Conservation (phyloP, 2,888 invertebrate species). For the Allolobophora icterica region DNA sequence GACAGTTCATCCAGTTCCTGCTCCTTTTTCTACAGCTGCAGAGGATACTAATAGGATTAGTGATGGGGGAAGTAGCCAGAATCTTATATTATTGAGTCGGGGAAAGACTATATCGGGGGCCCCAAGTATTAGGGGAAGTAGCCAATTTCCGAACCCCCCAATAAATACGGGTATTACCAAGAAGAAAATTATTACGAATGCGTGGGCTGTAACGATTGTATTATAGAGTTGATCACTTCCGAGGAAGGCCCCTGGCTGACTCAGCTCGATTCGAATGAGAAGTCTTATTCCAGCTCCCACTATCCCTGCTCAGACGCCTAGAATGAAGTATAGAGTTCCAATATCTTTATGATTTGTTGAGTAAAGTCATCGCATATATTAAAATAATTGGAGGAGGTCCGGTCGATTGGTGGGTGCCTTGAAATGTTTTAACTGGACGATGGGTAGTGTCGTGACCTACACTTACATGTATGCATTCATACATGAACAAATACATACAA, state of each 20-base stretch:
- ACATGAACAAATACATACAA: too few species aligned
- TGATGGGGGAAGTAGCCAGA: conserved; percentile 78
- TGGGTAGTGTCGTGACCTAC: too few species aligned
- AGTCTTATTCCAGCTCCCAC: conserved; percentile 78
- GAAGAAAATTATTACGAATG: conserved; percentile 84
- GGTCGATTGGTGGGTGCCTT: too few species aligned
- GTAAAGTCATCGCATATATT: conserved; percentile 71
- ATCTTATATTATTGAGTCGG: conserved; percentile 84
- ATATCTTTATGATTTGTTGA: conserved; percentile 75
- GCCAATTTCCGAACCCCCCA: conserved; percentile 84
- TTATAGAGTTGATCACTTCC: conserved; percentile 81
- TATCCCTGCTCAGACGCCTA: conserved; percentile 73
- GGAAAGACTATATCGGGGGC: conserved; percentile 83
- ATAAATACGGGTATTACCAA: conserved; percentile 69
- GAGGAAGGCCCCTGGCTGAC: conserved; percentile 73
- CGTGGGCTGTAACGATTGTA: conserved; percentile 80
- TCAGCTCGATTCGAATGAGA: conserved; percentile 64
- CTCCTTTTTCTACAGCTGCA: conserved; percentile 74
- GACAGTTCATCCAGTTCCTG: conserved; percentile 81
- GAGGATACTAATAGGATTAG: conserved; percentile 74
- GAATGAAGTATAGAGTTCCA: conserved; percentile 75
- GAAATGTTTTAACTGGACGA: too few species aligned
- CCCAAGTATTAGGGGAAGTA: conserved; percentile 78
- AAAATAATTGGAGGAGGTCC: too few species aligned
- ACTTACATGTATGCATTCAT: too few species aligned